These are phyloP conservation scores for Trinorchestia longiramus DNA, from an alignment of 1,140 invertebrate species.

Conservation along the genomic window DNA sequence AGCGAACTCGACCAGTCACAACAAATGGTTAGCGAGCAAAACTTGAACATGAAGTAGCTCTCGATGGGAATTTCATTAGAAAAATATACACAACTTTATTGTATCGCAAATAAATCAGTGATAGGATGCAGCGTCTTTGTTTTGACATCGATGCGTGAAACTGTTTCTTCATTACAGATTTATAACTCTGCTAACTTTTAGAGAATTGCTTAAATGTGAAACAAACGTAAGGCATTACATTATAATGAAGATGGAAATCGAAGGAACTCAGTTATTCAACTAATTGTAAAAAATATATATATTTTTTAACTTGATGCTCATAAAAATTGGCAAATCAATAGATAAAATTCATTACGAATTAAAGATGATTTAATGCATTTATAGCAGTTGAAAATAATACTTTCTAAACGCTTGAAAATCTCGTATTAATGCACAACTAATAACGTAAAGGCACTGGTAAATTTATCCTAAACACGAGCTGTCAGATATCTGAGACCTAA, in stretches of 20 bases:
- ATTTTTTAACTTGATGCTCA: too few species aligned
- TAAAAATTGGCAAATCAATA: too few species aligned
- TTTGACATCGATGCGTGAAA: not conserved
- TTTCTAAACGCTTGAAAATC: too few species aligned
- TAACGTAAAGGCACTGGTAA: too few species aligned
- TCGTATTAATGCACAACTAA: too few species aligned
- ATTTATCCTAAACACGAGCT: not conserved
- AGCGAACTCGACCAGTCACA: not conserved
- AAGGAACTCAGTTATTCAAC: not conserved
- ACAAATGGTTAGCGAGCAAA: not conserved
- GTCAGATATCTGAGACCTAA: not conserved
- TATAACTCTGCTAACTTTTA: not conserved
- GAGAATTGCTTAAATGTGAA: not conserved
- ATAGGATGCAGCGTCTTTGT: not conserved
- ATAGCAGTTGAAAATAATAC: too few species aligned
- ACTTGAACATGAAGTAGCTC: not conserved
- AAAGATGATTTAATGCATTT: too few species aligned
- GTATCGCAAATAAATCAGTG: not conserved
- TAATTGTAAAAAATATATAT: too few species aligned
- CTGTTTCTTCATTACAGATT: not conserved
- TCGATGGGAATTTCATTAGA: not conserved
- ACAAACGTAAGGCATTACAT: not conserved
- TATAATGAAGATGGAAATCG: not conserved
- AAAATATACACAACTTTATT: not conserved
- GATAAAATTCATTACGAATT: too few species aligned